Evolutionary conservation across 2,888 invertebrate genomes (phyloP).

Genomic region (Macrophya annulata): DNA sequence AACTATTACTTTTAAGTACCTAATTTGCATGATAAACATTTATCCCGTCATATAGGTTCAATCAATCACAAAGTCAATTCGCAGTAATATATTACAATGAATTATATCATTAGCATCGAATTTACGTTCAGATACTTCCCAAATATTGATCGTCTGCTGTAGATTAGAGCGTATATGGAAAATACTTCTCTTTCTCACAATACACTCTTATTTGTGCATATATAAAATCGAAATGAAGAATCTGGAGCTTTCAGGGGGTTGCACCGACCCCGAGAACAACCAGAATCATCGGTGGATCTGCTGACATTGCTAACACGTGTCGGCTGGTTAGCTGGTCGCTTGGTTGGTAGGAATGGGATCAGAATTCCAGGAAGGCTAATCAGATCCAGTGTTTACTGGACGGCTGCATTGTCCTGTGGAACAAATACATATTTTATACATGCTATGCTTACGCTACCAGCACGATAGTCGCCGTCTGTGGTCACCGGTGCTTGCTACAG

Average conservation of each 20-base stretch:
- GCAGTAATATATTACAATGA: conserved; percentile 21
- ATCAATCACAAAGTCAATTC: conserved; percentile 39
- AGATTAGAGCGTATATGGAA: conserved; percentile 3
- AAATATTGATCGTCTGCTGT: conserved; percentile 28
- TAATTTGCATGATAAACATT: conserved; percentile 41
- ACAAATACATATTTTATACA: conserved; percentile 75
- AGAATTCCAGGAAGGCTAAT: conserved; percentile 58
- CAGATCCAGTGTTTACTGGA: conserved; percentile 55
- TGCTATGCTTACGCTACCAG: conserved; percentile 60
- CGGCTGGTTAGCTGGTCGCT: conserved; percentile 43
- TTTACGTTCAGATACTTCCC: conserved; percentile 7
- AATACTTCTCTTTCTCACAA: background rate
- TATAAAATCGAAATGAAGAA: conserved; percentile 33
- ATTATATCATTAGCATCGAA: conserved; percentile 46
- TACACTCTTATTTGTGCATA: conserved; percentile 13
- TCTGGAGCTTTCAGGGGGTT: conserved; percentile 22
- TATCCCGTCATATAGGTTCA: conserved; percentile 2
- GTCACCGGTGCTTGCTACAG: conserved; percentile 65
- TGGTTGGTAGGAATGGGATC: conserved; percentile 54
- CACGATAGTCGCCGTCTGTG: conserved; percentile 59
- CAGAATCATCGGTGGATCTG: conserved; percentile 51
- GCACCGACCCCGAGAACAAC: conserved; percentile 48
- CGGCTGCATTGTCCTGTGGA: conserved; percentile 73
- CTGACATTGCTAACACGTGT: conserved; percentile 54
- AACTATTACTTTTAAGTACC: conserved; percentile 16